Conservation (phyloP, 92 coral and sea anemone species). For the Meandrina meandrites region DNA sequence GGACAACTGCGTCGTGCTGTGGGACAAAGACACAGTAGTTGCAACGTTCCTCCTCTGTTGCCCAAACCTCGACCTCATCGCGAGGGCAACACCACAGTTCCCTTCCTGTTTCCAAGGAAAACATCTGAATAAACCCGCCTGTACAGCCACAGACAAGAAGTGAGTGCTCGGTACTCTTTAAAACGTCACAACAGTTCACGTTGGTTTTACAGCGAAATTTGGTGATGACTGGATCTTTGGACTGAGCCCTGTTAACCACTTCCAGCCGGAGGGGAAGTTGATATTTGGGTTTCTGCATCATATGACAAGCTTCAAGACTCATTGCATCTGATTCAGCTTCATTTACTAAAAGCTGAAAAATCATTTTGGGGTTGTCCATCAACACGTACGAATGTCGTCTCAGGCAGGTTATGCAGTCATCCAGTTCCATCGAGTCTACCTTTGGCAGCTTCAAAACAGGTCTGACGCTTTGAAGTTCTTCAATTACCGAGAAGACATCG, state of each 20-base stretch:
- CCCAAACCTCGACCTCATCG: conserved; percentile 49
- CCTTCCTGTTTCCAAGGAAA: conserved; percentile 64
- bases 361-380: conserved; percentile 35
- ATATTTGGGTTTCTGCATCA: conserved; percentile 40
- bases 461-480: conserved; percentile 48
- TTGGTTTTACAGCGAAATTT: conserved; percentile 43
- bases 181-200: conserved; percentile 61
- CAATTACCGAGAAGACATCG: conserved; percentile 55
- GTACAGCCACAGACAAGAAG: conserved; percentile 60
- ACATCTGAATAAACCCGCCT: conserved; percentile 50
- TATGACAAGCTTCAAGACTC: conserved; percentile 34
- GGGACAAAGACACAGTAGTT: conserved; percentile 62
- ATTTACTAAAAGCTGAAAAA: conserved; percentile 53
- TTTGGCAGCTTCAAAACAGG: conserved; percentile 19
- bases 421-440: conserved; percentile 35
- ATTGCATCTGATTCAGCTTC: conserved; percentile 50
- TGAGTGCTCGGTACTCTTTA: conserved; percentile 24
- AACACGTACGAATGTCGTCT: conserved; percentile 42
- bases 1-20: conserved; percentile 30
- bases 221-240: conserved; percentile 43
- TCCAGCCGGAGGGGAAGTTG: conserved; percentile 42
- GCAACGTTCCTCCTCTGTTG: conserved; percentile 50
- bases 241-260: conserved; percentile 45
- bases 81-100: conserved; percentile 44
- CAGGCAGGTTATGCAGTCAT: conserved; percentile 54